Percentiles rank a stretch among this genome's conserved stretches.
phyloP scores from a whole-genome alignment of 2,888 invertebrate species.

The Epicampocera succincta region DNA sequence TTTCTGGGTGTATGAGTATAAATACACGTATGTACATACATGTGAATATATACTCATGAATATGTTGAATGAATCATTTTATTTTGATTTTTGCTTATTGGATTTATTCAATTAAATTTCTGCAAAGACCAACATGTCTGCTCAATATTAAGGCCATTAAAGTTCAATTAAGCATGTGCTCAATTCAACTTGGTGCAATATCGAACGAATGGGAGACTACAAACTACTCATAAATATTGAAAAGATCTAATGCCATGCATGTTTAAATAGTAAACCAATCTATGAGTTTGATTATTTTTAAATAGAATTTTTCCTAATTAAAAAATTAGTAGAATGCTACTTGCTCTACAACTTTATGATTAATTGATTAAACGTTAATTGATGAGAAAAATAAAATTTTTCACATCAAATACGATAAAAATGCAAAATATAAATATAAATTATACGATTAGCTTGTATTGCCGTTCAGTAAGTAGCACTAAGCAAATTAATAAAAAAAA shows the following conservation, averaged over 20 bases:
- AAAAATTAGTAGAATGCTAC: background rate
- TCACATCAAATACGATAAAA: constrained; percentile 40
- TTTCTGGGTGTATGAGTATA: too few species aligned
- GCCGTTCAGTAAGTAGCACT: too few species aligned
- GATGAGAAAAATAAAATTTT: constrained; percentile 57
- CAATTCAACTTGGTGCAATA: constrained; percentile 20
- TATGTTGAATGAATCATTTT: background rate
- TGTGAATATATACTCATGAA: background rate
- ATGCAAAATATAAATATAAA: background rate
- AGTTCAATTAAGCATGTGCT: constrained; percentile 66
- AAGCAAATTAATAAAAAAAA: too few species aligned
- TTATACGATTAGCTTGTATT: background rate
- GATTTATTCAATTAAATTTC: constrained; percentile 23
- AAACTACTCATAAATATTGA: background rate
- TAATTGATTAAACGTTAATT: constrained; percentile 66
- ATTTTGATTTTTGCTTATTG: background rate
- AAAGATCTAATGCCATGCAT: constrained; percentile 4
- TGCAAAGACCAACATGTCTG: constrained; percentile 28
- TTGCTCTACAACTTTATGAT: constrained; percentile 23
- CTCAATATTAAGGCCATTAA: constrained; percentile 59
- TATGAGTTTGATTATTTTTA: too few species aligned
- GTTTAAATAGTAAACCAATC: constrained; percentile 3
- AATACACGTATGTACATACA: too few species aligned
- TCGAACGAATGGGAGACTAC: constrained; percentile 1
- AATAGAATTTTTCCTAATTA: background rate